phyloP scores from a whole-genome alignment of 1,140 invertebrate species.

The Paralvinella palmiformis region DNA sequence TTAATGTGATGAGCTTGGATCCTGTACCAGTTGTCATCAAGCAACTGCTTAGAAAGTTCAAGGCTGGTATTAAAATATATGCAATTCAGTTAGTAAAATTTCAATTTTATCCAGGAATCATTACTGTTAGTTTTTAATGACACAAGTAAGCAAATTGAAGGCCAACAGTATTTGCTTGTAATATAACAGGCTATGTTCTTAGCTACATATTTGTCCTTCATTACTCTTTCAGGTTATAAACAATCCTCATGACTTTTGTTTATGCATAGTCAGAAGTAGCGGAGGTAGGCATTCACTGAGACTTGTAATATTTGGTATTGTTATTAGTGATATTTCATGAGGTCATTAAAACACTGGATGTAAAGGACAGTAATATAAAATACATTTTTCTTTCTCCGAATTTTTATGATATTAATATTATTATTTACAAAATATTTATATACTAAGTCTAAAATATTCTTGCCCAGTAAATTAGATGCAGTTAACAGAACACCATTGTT shows the following conservation, averaged over 20 bases:
- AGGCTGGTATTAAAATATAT: conserved; percentile 49
- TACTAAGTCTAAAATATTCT: no score
- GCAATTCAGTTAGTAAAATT: neutral
- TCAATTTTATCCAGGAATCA: neutral
- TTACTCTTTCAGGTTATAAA: conserved; percentile 65
- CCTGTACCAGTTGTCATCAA: conserved; percentile 77
- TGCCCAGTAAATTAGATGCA: no score
- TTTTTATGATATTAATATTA: no score
- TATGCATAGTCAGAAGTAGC: conserved; percentile 76
- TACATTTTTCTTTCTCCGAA: no score
- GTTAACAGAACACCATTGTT: no score
- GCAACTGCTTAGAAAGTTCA: conserved; percentile 79
- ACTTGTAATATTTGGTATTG: neutral
- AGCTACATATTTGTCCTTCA: no score
- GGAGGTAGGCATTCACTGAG: conserved; percentile 57
- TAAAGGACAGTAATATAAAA: no score
- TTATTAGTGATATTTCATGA: neutral
- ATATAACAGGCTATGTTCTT: neutral
- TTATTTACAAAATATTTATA: no score
- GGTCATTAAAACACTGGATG: neutral
- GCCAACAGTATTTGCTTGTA: neutral
- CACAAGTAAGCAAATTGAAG: neutral
- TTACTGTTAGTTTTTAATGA: neutral
- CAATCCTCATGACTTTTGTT: conserved; percentile 69
- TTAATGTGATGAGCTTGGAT: conserved; percentile 75